A percentile compares a stretch with the other conserved stretches of the same genome.
Evolutionary conservation across 2,888 invertebrate genomes (phyloP).

Genomic region (Dione vanillae): DNA sequence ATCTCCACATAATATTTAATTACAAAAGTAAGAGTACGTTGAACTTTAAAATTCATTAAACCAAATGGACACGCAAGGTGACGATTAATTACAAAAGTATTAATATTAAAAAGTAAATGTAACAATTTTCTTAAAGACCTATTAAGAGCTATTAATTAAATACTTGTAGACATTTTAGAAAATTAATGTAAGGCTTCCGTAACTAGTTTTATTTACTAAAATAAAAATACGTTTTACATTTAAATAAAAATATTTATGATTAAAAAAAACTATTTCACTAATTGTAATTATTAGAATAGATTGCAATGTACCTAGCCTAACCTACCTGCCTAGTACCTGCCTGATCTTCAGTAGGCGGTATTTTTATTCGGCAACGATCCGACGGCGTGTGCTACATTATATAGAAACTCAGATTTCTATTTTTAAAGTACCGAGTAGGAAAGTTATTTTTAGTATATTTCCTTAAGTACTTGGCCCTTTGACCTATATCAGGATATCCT

Average conservation of each 20-base stretch:
- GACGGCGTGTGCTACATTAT: too few relatives aligned
- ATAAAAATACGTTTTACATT: too few relatives aligned
- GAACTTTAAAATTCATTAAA: constrained; percentile 41
- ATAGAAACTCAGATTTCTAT: background rate
- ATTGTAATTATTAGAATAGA: background rate
- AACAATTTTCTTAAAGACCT: constrained; percentile 20
- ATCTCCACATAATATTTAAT: background rate
- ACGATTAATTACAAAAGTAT: constrained; percentile 35
- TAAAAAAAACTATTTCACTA: too few relatives aligned
- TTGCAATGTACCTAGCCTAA: background rate
- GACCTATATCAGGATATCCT: background rate
- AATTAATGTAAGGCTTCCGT: background rate
- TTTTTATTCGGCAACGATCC: background rate
- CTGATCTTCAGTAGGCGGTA: background rate
- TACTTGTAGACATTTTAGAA: background rate
- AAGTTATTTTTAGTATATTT: background rate
- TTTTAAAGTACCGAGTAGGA: background rate
- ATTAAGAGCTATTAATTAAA: too few relatives aligned
- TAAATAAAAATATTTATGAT: too few relatives aligned
- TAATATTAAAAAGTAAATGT: constrained; percentile 24
- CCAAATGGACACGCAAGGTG: constrained; percentile 39
- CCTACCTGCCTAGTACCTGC: too few relatives aligned
- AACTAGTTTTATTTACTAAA: too few relatives aligned
- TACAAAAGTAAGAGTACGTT: constrained; percentile 31
- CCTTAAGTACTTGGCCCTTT: background rate